Evolutionary conservation across 1,140 invertebrate species (phyloP).

Genomic region (Ostrea denselamellosa): DNA sequence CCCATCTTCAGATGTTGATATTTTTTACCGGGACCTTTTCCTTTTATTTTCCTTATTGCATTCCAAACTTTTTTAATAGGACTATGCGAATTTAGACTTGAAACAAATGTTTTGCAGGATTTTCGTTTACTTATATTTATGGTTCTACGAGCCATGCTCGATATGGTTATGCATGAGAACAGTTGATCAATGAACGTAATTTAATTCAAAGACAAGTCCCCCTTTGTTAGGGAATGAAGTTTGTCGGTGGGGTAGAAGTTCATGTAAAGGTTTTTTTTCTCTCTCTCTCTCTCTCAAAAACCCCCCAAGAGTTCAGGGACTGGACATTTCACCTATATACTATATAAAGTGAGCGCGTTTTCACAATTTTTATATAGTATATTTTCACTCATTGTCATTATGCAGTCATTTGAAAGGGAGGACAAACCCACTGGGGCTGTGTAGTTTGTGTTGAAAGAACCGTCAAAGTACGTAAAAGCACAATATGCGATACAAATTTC

Average conservation of each 20-base stretch:
- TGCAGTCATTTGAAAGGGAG: neutral
- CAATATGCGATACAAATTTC: neutral
- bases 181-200: neutral
- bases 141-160: too few species aligned
- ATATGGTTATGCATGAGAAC: too few species aligned
- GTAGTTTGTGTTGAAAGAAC: neutral
- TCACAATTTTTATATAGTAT: neutral
- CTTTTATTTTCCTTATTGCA: too few species aligned
- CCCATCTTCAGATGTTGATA: too few species aligned
- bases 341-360: neutral
- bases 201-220: neutral
- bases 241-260: neutral
- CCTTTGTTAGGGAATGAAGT: neutral
- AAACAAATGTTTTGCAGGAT: too few species aligned
- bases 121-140: too few species aligned
- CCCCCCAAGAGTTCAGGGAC: too few species aligned
- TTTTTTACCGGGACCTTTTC: too few species aligned
- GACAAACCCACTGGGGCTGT: neutral
- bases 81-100: too few species aligned
- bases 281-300: too few species aligned
- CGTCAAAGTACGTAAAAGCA: neutral
- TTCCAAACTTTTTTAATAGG: too few species aligned
- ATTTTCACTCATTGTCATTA: neutral
- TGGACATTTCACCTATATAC: neutral
- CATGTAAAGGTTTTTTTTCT: neutral